Evolutionary conservation across 2,888 invertebrate species (phyloP).

Genomic region (Diadromus collaris): DNA sequence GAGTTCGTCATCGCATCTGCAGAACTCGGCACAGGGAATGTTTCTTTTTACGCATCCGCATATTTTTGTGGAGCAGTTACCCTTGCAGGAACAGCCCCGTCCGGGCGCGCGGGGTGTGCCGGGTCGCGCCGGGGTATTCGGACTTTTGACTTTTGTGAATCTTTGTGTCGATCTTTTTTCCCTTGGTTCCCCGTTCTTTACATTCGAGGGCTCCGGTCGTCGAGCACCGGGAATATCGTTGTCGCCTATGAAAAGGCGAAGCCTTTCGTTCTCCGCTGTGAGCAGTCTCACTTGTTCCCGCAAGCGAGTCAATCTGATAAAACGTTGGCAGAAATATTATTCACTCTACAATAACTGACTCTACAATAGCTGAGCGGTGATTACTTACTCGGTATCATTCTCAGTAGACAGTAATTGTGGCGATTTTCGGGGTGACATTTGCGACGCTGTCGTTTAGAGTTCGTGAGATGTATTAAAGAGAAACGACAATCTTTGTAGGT

Average conservation of each 20-base stretch:
- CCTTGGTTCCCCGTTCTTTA: background rate
- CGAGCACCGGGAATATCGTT: background rate
- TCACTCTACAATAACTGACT: background rate
- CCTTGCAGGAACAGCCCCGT: conserved; percentile 39
- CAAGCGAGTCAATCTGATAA: conserved; percentile 29
- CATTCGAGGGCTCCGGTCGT: background rate
- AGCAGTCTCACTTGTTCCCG: conserved; percentile 30
- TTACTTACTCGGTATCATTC: too few relatives aligned
- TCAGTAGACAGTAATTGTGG: too few relatives aligned
- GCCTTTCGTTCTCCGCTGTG: conserved; percentile 15
- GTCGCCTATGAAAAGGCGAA: background rate
- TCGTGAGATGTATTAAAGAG: too few relatives aligned
- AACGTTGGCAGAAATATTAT: background rate
- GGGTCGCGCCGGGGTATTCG: background rate
- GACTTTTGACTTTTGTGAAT: background rate
- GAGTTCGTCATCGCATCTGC: conserved; percentile 33
- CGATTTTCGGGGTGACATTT: too few relatives aligned
- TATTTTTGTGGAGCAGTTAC: conserved; percentile 33
- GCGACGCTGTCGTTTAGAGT: too few relatives aligned
- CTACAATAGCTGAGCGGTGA: too few relatives aligned
- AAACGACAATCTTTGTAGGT: too few relatives aligned
- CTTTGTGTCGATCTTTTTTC: background rate
- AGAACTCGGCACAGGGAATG: conserved; percentile 25
- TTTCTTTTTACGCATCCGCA: conserved; percentile 51
- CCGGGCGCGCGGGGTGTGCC: background rate